Evolutionary conservation across 2,113 vertebrate species (phyloP), one percentile per base, ranked within the genome.

Genomic region (Ageneiosus marmoratus): DNA sequence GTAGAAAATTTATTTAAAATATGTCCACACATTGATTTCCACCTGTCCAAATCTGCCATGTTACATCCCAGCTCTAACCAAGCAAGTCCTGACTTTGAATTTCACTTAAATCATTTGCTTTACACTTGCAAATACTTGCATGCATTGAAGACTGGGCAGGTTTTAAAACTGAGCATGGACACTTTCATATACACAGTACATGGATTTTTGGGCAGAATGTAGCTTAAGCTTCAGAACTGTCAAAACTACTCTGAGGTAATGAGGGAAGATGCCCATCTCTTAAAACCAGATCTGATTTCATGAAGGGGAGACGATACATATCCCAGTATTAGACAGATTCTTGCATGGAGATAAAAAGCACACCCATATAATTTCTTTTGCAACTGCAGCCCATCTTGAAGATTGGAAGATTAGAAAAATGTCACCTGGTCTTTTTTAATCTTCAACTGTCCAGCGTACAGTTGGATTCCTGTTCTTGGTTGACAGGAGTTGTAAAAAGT

Each of bases 391-490:
- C 32, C 34, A 46, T 70, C 37, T n/a, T 44, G 67, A 24, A 44
- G 22, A 12, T 13, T 22, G 37, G 67, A 37, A 37, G 16, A 46
- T 70, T 44, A 70, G 8, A 70, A 44, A 44, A 70, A 44, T 67
- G 63, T 67, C 63, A 67, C 63, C 18, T 67, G 34, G 63, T 67
- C 63, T 22, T 67, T 41, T 67, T 67, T 34, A 67, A 41, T 67
- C 63, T 67, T 67, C 18, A 67, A 4, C 63, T 67, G 29, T 34
- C 62, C 62, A 67, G 8, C 11, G 32, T 63, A 18, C 27, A 1
- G 12, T 12, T 24, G 32, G 60, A 63, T 63, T 32, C 29, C 60
- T 63, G 60, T 63, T 32, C 5, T 34, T 63, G 60, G 55, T 13
- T 63, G 29, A 63, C 29, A 63, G 60, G 27, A 32, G 13, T 32